phyloP scores from a whole-genome alignment of 2,797 vertebrate genomes.

The Microtus agrestis region DNA sequence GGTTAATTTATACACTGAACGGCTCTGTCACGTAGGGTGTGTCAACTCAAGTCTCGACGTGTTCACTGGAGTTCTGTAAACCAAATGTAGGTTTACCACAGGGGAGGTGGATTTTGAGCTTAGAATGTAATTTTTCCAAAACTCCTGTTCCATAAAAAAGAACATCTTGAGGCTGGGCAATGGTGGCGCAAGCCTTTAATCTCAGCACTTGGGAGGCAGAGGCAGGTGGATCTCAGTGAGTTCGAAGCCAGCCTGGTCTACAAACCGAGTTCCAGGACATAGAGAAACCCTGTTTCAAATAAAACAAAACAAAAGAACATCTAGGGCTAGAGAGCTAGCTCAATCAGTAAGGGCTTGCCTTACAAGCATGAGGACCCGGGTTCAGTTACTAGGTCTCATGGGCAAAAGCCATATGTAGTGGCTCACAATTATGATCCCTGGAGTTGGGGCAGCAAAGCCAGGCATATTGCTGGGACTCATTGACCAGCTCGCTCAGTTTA shows the following conservation, averaged over 20 bases:
- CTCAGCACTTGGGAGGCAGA: no score
- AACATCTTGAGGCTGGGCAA: not conserved
- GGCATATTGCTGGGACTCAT: not conserved
- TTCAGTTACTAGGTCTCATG: not conserved
- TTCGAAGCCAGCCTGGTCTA: no score
- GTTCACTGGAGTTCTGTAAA: conserved; percentile 26
- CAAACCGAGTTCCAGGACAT: no score
- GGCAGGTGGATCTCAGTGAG: no score
- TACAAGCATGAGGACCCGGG: not conserved
- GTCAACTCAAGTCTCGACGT: not conserved
- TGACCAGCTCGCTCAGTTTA: not conserved
- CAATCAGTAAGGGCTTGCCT: not conserved
- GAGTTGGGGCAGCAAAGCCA: not conserved
- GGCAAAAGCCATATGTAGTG: no score
- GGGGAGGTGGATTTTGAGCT: conserved; percentile 40
- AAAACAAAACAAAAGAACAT: not conserved
- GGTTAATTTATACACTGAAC: conserved; percentile 7
- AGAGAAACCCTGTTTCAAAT: no score
- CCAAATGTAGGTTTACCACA: conserved; percentile 26
- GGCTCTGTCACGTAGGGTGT: conserved; percentile 5
- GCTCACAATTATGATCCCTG: not conserved
- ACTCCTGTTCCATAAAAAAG: not conserved
- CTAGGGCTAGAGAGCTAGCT: not conserved
- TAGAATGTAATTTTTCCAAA: conserved; percentile 23
- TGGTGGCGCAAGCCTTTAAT: no score